Conservation (phyloP, 2,113 vertebrate species). For the Boulengeromyrus knoepffleri region DNA sequence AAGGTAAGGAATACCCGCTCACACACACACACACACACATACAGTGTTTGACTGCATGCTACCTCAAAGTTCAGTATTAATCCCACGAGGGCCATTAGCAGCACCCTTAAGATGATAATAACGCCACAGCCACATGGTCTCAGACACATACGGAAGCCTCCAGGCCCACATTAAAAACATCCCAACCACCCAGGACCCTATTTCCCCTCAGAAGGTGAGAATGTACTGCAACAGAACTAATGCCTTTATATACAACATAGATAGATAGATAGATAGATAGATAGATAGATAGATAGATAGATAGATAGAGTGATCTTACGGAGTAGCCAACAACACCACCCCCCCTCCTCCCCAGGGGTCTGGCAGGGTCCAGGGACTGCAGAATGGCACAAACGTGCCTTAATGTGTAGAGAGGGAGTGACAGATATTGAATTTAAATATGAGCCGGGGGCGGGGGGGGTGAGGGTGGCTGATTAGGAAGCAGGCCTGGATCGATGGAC, state of each 20-base stretch:
- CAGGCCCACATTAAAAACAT: background rate
- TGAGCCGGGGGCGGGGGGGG: slow-evolving; percentile 48
- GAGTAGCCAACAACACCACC: background rate
- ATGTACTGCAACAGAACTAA: background rate
- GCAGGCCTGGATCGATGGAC: slow-evolving; percentile 69
- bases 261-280: background rate
- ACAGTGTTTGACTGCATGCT: background rate
- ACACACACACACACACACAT: background rate
- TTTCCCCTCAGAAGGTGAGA: background rate
- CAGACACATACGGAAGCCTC: background rate
- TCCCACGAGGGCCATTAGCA: background rate
- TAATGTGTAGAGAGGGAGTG: slow-evolving; percentile 29
- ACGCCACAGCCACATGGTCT: background rate
- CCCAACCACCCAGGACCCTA: background rate
- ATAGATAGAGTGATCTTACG: background rate
- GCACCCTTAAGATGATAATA: background rate
- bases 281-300: background rate
- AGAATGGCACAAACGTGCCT: slow-evolving; percentile 11
- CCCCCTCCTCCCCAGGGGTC: background rate
- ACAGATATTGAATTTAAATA: slow-evolving; percentile 61
- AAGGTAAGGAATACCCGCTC: too few relatives aligned
- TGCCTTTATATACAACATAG: background rate
- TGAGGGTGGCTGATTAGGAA: slow-evolving; percentile 68
- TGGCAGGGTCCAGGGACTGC: background rate
- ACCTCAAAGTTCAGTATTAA: background rate